A percentile compares a stretch with the other conserved stretches of the same genome.
Evolutionary conservation across 1,140 invertebrate genomes (phyloP).

Genomic region (Leptinotarsa defecta): DNA sequence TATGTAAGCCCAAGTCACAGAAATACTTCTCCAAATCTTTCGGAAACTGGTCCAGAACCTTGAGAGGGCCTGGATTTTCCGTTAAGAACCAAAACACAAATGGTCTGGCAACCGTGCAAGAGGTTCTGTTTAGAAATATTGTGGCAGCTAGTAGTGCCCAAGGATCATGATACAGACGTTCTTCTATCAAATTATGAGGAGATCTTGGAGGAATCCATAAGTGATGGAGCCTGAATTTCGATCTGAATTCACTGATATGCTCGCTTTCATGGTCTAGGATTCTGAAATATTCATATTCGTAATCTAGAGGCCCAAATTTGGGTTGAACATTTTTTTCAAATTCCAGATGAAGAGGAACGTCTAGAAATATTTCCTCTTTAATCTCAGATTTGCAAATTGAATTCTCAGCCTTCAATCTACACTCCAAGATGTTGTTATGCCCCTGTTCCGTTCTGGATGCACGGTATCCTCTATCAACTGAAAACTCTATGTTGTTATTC

Average conservation of each 20-base stretch:
- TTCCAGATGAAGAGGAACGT: no score
- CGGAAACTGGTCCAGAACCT: slow-evolving; percentile 56
- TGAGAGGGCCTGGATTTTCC: slow-evolving; percentile 58
- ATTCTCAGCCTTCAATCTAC: no score
- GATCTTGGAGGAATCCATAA: slow-evolving; percentile 54
- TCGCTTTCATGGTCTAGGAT: not conserved
- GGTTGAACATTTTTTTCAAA: no score
- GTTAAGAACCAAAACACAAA: slow-evolving; percentile 59
- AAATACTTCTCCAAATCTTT: slow-evolving; percentile 58
- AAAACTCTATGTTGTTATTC: no score
- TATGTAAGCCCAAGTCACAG: slow-evolving; percentile 58
- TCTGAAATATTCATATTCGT: slow-evolving; percentile 3
- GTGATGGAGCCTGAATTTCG: not conserved
- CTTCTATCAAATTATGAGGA: slow-evolving; percentile 62
- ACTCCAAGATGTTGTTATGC: no score
- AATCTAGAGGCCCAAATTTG: not conserved
- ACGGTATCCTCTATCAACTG: no score
- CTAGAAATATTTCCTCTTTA: not conserved
- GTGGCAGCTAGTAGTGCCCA: slow-evolving; percentile 62
- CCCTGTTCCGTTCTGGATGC: no score
- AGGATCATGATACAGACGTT: slow-evolving; percentile 60
- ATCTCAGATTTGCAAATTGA: not conserved
- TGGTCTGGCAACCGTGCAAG: slow-evolving; percentile 57
- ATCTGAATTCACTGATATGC: not conserved
- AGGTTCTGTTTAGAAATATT: slow-evolving; percentile 63